phyloP scores from a whole-genome alignment of 2,113 vertebrate species.

The Takifugu flavidus region DNA sequence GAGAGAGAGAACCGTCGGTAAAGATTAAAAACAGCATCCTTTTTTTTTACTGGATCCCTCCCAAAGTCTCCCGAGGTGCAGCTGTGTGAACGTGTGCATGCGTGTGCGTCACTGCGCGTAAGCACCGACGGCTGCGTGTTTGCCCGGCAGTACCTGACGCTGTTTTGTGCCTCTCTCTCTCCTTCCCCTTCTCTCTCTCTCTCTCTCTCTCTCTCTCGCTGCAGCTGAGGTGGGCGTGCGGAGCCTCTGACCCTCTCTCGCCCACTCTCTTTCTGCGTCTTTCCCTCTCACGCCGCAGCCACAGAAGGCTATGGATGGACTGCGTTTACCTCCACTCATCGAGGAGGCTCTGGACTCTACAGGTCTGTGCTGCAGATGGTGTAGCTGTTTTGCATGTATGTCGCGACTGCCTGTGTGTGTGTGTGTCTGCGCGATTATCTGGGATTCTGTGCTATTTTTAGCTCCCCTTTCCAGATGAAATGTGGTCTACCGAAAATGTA shows the following conservation, averaged over 20 bases:
- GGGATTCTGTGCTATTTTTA: constrained; percentile 32
- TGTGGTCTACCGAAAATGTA: constrained; percentile 9
- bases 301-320: constrained; percentile 71
- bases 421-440: constrained; percentile 6
- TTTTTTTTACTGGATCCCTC: constrained; percentile 52
- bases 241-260: constrained; percentile 63
- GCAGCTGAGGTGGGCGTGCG: constrained; percentile 67
- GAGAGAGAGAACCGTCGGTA: constrained; percentile 30
- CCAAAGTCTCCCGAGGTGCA: constrained; percentile 52
- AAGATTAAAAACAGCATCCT: constrained; percentile 52
- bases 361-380: constrained; percentile 62
- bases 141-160: constrained; percentile 25
- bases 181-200: constrained; percentile 29
- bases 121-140: background rate
- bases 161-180: constrained; percentile 5
- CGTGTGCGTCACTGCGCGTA: constrained; percentile 13
- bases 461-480: constrained; percentile 29
- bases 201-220: constrained; percentile 18
- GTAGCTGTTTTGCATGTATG: constrained; percentile 7
- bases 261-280: constrained; percentile 28
- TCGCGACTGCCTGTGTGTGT: constrained; percentile 11
- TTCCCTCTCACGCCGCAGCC: constrained; percentile 49
- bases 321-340: constrained; percentile 76
- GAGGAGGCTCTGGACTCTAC: constrained; percentile 74
- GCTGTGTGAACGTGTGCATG: constrained; percentile 24